Base-by-base conservation (phyloP, 2,888 invertebrate genomes). In the Julus scandinavius region DNA sequence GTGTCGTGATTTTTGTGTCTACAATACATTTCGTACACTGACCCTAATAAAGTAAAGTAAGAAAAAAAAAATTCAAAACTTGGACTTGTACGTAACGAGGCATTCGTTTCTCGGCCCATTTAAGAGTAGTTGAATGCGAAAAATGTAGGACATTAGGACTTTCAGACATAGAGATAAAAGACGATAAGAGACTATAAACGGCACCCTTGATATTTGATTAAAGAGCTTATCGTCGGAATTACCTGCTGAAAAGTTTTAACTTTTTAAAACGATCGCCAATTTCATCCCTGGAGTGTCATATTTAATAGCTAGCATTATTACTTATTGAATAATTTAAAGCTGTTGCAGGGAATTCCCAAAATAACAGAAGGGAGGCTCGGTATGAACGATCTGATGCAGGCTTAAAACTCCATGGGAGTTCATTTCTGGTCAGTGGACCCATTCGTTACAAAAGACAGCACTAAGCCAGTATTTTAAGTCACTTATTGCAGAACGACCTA, bases 271-370 rank as follows among this genome's bases (percentile, higher is more conserved):
- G 58, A 58, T 58, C 58, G 58, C 11, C 15, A 58, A 58, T 58
- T 58, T 58, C 58, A 15, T 58, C 58, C 58, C 58, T 58, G 7
- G 58, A 15, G 58, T 11, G 58, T 0, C 58, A 58, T 58, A 58
- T 58, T 58, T 58, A 58, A 58, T 58, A 58, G 4, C 58, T 4
- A 17, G 58, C 58, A 58, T 58, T 58, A 58, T 58, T 58, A 58
- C 58, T 58, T 58, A 58, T 58, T 58, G 58, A 58, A 58, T 58
- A 58, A 58, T 58, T 58, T 58, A 58, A 58, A 58, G 15, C 58
- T 58, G 58, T 58, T 58, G 58, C 58, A 58, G 58, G 58, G 58
- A 58, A 58, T 58, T 58, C 58, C 58, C 58, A 11, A 17, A 58
- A 11, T 58, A 58, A 58, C 58, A 58, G 58, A 17, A 58, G 58